Percentiles rank a stretch among this genome's conserved stretches.
These are phyloP conservation scores for Phymastichus coffea DNA, from an alignment of 1,140 invertebrate species.

Conservation along the genomic window DNA sequence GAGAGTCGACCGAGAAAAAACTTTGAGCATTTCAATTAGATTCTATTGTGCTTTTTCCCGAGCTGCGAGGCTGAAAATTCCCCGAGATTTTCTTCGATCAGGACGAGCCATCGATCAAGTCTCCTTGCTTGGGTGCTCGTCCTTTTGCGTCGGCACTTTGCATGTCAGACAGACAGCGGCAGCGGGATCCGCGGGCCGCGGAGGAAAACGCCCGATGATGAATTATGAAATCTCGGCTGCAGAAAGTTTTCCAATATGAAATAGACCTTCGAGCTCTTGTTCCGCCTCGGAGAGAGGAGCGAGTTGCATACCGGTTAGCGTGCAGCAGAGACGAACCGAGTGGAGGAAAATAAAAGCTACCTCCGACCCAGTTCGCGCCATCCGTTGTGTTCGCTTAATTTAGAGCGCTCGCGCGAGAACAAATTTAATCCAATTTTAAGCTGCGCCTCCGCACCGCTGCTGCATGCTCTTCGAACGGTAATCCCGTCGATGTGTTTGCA, in stretches of 20 bases:
- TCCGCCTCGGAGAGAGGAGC: too few relatives aligned
- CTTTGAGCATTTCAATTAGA: too few relatives aligned
- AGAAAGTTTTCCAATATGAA: constrained; percentile 8
- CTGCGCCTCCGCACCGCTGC: neutral
- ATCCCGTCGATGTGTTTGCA: too few relatives aligned
- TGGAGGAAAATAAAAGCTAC: constrained; percentile 13
- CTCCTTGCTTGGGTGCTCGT: neutral
- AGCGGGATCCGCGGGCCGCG: neutral
- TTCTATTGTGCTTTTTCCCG: too few relatives aligned
- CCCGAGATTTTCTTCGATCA: too few relatives aligned
- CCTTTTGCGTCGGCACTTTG: neutral
- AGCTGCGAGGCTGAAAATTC: too few relatives aligned
- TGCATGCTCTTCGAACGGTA: constrained; percentile 2
- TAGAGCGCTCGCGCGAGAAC: neutral
- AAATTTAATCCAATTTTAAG: constrained; percentile 12
- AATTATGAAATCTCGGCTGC: constrained; percentile 7
- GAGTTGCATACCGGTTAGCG: too few relatives aligned
- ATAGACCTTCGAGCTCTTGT: neutral
- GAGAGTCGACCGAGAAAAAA: too few relatives aligned
- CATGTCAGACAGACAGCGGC: neutral
- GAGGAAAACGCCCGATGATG: neutral
- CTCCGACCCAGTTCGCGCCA: constrained; percentile 3
- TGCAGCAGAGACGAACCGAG: too few relatives aligned
- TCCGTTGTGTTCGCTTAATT: constrained; percentile 2
- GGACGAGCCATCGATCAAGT: neutral